Evolutionary conservation across 1,140 invertebrate genomes (phyloP).

Genomic region (Stenopsyche tienmushanensis): DNA sequence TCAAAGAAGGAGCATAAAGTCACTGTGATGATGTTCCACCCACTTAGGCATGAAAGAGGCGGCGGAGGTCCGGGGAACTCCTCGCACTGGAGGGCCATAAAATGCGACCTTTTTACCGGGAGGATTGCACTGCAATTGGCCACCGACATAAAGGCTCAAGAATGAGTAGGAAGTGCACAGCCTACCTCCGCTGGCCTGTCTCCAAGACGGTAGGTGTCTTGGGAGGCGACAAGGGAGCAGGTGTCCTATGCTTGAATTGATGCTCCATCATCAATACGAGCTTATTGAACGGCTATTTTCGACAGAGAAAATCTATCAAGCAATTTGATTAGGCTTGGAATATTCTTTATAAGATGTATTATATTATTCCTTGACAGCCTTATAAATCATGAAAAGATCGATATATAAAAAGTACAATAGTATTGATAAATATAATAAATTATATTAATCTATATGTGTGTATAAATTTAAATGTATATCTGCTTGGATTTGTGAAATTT

Average conservation of each 20-base stretch:
- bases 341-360: too few relatives aligned
- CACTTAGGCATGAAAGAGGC: slow-evolving; percentile 8
- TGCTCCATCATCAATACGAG: slow-evolving; percentile 5
- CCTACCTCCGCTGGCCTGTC: not conserved
- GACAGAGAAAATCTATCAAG: too few relatives aligned
- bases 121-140: slow-evolving; percentile 14
- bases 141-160: not conserved
- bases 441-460: too few relatives aligned
- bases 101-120: slow-evolving; percentile 26
- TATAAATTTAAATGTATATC: too few relatives aligned
- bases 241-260: not conserved
- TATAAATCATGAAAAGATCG: too few relatives aligned
- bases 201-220: not conserved
- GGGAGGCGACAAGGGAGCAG: too few relatives aligned
- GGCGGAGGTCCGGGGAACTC: not conserved
- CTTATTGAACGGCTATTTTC: too few relatives aligned
- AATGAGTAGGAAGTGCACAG: not conserved
- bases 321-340: too few relatives aligned
- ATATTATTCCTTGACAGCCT: too few relatives aligned
- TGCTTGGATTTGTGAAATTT: too few relatives aligned
- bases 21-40: not conserved
- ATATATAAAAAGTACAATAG: too few relatives aligned
- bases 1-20: not conserved
- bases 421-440: too few relatives aligned
- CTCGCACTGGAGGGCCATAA: slow-evolving; percentile 19